Evolutionary conservation across 2,888 invertebrate genomes (phyloP).

Genomic region (Sinhomidia bicolor): DNA sequence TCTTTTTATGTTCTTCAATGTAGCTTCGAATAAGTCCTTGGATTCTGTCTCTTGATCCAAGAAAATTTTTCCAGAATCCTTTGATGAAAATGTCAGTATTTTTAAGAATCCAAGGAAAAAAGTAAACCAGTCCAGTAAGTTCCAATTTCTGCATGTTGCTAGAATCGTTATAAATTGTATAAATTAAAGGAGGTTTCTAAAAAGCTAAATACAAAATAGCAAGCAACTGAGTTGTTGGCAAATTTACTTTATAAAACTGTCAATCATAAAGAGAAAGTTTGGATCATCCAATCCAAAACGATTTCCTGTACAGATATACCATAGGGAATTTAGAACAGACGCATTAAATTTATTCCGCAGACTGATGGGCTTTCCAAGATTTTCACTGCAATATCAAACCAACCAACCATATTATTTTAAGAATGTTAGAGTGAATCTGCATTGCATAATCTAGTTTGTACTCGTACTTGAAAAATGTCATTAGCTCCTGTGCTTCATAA

Average conservation of each 20-base stretch:
- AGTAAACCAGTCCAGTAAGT: constrained; percentile 76
- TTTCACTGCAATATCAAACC: constrained; percentile 71
- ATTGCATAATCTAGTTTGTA: background rate
- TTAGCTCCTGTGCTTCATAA: constrained; percentile 77
- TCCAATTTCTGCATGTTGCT: constrained; percentile 78
- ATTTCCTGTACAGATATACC: constrained; percentile 77
- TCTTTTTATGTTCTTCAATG: constrained; percentile 78
- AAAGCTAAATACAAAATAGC: constrained; percentile 3
- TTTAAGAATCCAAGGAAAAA: constrained; percentile 77
- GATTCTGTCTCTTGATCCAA: constrained; percentile 74
- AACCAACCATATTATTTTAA: background rate
- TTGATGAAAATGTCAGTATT: constrained; percentile 77
- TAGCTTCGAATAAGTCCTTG: constrained; percentile 74
- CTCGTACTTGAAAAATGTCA: constrained; percentile 75
- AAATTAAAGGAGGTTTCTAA: background rate
- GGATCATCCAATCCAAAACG: constrained; percentile 79
- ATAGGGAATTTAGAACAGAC: constrained; percentile 78
- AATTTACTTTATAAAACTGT: constrained; percentile 77
- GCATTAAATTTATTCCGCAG: constrained; percentile 78
- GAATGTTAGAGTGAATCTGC: background rate
- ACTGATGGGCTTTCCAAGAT: constrained; percentile 76
- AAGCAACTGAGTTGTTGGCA: background rate
- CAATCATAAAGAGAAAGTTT: constrained; percentile 77
- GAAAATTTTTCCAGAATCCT: constrained; percentile 79
- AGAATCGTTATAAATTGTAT: constrained; percentile 12